Evolutionary conservation across 2,113 vertebrate species (phyloP).

Genomic region (Phoenicopterus ruber): DNA sequence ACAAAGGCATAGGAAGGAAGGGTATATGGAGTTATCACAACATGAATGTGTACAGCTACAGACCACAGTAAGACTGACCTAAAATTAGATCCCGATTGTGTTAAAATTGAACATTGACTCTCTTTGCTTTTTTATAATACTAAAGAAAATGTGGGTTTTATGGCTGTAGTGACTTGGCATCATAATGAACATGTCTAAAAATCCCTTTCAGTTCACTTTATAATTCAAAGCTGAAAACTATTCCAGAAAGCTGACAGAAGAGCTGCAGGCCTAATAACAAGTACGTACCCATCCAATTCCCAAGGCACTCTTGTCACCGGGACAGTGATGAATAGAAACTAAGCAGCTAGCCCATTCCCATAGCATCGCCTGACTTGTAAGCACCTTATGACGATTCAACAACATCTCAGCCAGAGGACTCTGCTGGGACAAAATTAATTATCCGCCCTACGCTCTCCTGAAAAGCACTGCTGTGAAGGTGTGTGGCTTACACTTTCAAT

Average conservation of each 20-base stretch:
- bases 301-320: background rate
- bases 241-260: background rate
- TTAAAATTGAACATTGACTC: background rate
- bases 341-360: background rate
- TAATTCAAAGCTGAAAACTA: background rate
- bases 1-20: background rate
- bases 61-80: background rate
- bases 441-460: background rate
- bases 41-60: background rate
- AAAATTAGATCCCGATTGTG: background rate
- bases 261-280: background rate
- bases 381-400: background rate
- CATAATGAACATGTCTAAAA: background rate
- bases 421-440: constrained; percentile 11
- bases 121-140: background rate
- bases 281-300: background rate
- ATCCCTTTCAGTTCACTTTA: background rate
- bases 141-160: background rate
- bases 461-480: background rate
- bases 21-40: background rate
- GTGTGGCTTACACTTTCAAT: background rate
- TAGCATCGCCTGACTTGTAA: background rate
- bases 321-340: background rate
- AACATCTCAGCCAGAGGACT: background rate
- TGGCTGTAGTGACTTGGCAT: background rate